Evolutionary conservation across 2,797 vertebrate species (phyloP).

Genomic region (Erethizon dorsatum): DNA sequence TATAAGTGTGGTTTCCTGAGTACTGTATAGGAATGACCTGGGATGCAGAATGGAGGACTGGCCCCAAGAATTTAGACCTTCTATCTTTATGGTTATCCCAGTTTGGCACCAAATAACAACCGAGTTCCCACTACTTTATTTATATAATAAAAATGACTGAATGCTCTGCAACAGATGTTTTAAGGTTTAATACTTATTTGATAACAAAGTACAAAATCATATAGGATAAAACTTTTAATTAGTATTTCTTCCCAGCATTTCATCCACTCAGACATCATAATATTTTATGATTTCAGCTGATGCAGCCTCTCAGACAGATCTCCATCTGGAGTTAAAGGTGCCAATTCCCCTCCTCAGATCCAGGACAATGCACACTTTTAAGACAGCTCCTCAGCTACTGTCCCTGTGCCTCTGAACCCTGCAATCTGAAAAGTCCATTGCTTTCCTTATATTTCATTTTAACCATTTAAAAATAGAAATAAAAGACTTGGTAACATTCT

Average conservation of each 20-base stretch:
- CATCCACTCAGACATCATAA: background rate
- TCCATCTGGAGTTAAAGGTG: conserved; percentile 39
- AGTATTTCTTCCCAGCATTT: background rate
- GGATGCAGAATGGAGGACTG: background rate
- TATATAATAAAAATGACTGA: conserved; percentile 56
- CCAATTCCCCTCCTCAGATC: background rate
- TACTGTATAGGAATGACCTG: background rate
- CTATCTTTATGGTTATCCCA: background rate
- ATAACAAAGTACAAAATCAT: conserved; percentile 15
- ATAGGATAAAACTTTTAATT: background rate
- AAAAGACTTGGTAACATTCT: conserved; percentile 70
- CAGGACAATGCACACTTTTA: background rate
- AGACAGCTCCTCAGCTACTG: background rate
- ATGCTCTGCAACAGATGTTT: conserved; percentile 12
- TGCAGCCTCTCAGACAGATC: background rate
- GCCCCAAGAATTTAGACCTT: background rate
- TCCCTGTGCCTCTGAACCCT: conserved; percentile 14
- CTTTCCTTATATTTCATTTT: conserved; percentile 70
- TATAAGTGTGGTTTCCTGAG: background rate
- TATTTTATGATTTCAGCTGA: conserved; percentile 24
- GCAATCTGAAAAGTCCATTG: background rate
- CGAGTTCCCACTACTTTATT: background rate
- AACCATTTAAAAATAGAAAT: conserved; percentile 61
- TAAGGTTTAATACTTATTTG: conserved; percentile 3
- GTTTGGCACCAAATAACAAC: background rate